Base-by-base conservation (phyloP, 2,888 invertebrate species). In the Chrysodeixis includens region DNA sequence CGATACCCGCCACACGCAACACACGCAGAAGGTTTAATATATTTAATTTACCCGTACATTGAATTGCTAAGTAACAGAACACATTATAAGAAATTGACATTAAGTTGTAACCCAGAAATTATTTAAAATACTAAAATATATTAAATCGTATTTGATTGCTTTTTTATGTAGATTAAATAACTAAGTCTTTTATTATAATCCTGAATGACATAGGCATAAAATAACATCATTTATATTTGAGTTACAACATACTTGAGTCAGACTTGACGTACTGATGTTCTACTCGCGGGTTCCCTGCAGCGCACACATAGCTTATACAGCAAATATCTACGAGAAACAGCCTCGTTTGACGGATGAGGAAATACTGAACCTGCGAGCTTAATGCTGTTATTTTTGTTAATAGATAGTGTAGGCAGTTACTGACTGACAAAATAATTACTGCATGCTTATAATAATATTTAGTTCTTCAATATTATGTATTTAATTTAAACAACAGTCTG, bases 251-350 rank as follows among this genome's bases (percentile, higher is more conserved):
- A 18, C 16, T 5, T 26, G 4, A 4, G 8, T 8, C 30, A 30
- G 52, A 16, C 16, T 53, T 54, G 18, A 18, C 14, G 56, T 73
- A 77, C 74, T 66, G 59, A n/a, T 40, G 14, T 8, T 8, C n/a
- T 9, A 40, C 4, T 8, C 12, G n/a, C 1, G 1, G 35, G 9
- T 44, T 30, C 14, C 16, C 26, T 26, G 53, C 40, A 58, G 53
- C 14, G 59, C 30, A 71, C 30, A 62, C 71, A 71, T 14, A 22
- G 67, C 62, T 66, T 66, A 62, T 44, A 73, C 57, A 55, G 61
- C 66, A 73, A 73, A 73, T 77, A 73, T 73, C 78, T 77, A 54
- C 51, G 58, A 73, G 73, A 32, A 71, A 66, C 61, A 56, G 58
- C 53, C 56, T 72, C 56, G 49, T 57, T 66, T 76, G 58, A 73